Base-by-base conservation (phyloP, 2,888 invertebrate species). In the Drosophila sordidula region DNA sequence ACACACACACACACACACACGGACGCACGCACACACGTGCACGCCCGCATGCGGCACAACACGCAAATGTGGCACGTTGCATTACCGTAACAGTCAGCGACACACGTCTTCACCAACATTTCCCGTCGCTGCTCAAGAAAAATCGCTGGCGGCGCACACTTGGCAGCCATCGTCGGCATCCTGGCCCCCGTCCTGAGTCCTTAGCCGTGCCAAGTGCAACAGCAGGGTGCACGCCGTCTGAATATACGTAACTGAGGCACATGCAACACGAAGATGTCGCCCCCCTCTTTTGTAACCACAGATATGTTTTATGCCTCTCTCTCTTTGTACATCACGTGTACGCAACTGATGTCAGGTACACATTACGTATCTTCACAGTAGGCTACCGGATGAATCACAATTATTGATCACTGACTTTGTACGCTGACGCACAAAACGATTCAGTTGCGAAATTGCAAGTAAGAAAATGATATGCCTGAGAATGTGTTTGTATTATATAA, bases 61-160 rank as follows among this genome's bases (percentile, higher is more conserved):
- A 45, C 36, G 46, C 51, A 45, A 47, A 57, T 68, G 75, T 69
- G 42, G 63, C 54, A 63, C 70, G 44, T 66, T 70, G 70, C 65
- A 51, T 72, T 71, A 47, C 41, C 62, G 47, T 61, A 71, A 58
- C 42, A 57, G 74, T 62, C 66, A 61, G 56, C 59, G 54, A 72
- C 64, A 71, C 62, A 54, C 45, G 67, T 44, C 58, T 51, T 55
- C 29, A 25, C 36, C 67, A 47, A 41, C 55, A 66, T 56, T 66
- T 66, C 22, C 36, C 51, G 56, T 42, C 34, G 57, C 36, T 58
- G 52, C 66, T 55, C 22, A 56, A 59, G 68, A 51, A 67, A 59
- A 51, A 66, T 32, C 70, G 67, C 67, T 69, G 22, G 45, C 59
- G 59, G 67, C 69, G 58, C 69, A 57, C 58, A 67, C 67, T 67